A percentile compares a stretch with the other conserved stretches of the same genome.
Evolutionary conservation across 2,888 invertebrate genomes (phyloP).

Genomic region (Zygogramma bicolorata): DNA sequence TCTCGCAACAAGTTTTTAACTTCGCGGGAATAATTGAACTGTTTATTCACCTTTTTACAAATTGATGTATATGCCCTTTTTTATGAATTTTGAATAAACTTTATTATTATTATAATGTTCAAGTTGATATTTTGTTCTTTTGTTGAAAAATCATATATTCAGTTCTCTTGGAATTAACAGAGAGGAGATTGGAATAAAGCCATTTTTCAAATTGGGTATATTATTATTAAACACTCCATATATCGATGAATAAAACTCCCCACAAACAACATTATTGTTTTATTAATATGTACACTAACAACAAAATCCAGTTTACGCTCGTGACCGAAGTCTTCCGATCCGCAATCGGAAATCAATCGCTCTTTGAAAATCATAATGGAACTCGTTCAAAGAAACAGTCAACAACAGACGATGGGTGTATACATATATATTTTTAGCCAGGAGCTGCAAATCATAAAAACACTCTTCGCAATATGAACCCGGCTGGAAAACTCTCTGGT

Average conservation of each 20-base stretch:
- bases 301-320: constrained; percentile 14
- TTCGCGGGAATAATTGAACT: too few relatives aligned
- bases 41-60: too few relatives aligned
- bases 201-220: too few relatives aligned
- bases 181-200: too few relatives aligned
- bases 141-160: too few relatives aligned
- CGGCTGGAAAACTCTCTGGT: background rate
- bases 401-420: background rate
- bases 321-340: background rate
- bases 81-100: too few relatives aligned
- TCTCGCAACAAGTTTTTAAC: too few relatives aligned
- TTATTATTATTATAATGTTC: too few relatives aligned
- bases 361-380: background rate
- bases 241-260: background rate
- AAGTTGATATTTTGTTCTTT: too few relatives aligned
- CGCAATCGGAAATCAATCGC: background rate
- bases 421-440: background rate
- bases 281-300: constrained; percentile 37
- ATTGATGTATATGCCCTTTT: too few relatives aligned
- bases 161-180: too few relatives aligned
- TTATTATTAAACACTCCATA: too few relatives aligned
- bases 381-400: background rate
- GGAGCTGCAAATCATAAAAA: constrained; percentile 20
- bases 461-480: constrained; percentile 1
- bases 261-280: constrained; percentile 26